Base-by-base conservation (phyloP, 2,797 vertebrate species). In the Taenioides sp. region DNA sequence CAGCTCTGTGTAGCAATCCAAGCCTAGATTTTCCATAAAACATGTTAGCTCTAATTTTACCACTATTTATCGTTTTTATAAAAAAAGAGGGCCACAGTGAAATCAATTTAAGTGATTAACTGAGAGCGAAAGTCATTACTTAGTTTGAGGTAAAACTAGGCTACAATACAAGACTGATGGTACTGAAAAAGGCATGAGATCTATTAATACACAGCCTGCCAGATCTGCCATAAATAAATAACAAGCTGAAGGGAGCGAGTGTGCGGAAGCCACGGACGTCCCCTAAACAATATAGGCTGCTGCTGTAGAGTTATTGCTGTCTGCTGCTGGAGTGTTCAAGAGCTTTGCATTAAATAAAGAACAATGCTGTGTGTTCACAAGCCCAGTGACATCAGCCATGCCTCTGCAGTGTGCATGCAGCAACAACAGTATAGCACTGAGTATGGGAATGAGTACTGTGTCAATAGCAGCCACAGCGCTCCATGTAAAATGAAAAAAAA, bases 221-320 rank as follows among this genome's bases (percentile, higher is more conserved):
- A 82, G 74, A 86, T 81, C 77, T 17, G 20, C 14, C 77, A 84
- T 88, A 80, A 87, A 88, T 89, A 84, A 88, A 86, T 86, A 63
- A 88, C 22, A 59, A 79, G 10, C 18, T n/a, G 66, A 72, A 72
- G 75, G 66, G 34, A 67, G 65, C 23, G 34, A 69, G 61, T 63
- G 70, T 1, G 64, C 69, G 67, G 62, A 37, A 67, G 70, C 2
- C 70, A 28, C 50, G 54, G 62, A 77, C 69, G 17, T 6, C 57
- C 73, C 65, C 75, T 73, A 65, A 80, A 77, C 76, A 65, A 83
- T 60, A 71, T 65, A 63, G 71, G 69, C 70, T 52, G 61, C 52
- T 10, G 58, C 72, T 52, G 61, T 52, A 17, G 28, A 31, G 61
- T 69, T 65, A 58, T 69, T 71, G 65, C 63, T 58, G 65, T 54